Percentiles rank a stretch among this genome's conserved stretches.
These are phyloP conservation scores for Drosophila putrida DNA, from an alignment of 2,888 invertebrate species.

Conservation along the genomic window DNA sequence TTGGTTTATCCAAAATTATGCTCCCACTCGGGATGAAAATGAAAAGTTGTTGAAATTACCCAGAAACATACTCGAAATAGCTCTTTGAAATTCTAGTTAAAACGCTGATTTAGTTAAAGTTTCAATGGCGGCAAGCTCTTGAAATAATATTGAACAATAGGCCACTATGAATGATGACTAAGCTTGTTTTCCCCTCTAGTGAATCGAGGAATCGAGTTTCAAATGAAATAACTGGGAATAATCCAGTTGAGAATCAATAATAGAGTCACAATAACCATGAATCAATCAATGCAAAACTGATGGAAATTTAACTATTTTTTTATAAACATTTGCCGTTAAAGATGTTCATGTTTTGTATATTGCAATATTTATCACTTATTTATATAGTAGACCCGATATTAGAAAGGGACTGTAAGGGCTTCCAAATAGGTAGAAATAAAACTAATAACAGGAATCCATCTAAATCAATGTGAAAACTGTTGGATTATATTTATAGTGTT, in stretches of 20 bases:
- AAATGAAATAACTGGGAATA: neutral
- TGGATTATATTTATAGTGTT: no score
- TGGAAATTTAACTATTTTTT: neutral
- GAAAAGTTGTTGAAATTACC: neutral
- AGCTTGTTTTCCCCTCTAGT: neutral
- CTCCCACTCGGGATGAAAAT: neutral
- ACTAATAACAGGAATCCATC: no score
- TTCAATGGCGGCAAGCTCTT: neutral
- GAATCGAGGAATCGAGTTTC: neutral
- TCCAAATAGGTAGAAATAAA: no score
- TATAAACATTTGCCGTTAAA: neutral
- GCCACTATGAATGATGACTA: neutral
- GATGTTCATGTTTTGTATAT: neutral
- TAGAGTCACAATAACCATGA: neutral
- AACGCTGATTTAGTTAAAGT: neutral
- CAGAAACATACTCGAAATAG: neutral
- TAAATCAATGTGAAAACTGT: no score
- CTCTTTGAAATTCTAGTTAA: slow-evolving; percentile 1
- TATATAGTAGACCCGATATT: neutral
- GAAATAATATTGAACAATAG: neutral
- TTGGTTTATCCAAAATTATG: neutral
- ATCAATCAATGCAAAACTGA: neutral
- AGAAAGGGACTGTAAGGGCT: no score
- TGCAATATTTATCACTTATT: neutral
- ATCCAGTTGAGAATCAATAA: neutral